phyloP scores from a whole-genome alignment of 2,797 vertebrate genomes.

The Coregonus ussuriensis region DNA sequence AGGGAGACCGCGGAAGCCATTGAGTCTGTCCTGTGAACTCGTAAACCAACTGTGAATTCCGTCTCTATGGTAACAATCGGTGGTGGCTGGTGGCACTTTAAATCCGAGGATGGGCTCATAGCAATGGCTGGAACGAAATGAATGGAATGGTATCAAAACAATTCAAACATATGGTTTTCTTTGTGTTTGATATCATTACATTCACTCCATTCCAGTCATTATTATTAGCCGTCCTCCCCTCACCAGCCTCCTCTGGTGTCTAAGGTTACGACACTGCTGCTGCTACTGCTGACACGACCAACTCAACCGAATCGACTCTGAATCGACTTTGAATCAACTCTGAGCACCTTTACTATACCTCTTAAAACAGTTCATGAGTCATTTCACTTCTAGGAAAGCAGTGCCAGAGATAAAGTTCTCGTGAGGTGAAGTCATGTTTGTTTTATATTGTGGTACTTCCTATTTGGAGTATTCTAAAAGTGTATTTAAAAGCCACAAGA shows the following conservation, averaged over 20 bases:
- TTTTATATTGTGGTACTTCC: conserved; percentile 10
- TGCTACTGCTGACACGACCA: conserved; percentile 17
- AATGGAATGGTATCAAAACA: too few species aligned
- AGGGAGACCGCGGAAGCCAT: conserved; percentile 62
- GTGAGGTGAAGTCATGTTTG: neutral
- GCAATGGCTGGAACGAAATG: too few species aligned
- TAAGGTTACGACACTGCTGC: conserved; percentile 41
- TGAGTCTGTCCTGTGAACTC: conserved; percentile 75
- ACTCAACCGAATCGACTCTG: conserved; percentile 22
- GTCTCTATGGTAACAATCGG: neutral
- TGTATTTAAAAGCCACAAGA: conserved; percentile 5
- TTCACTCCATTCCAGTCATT: too few species aligned
- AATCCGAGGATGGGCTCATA: too few species aligned
- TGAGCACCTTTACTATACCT: neutral
- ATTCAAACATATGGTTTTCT: too few species aligned
- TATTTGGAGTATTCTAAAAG: neutral
- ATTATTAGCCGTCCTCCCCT: too few species aligned
- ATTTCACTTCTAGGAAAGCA: conserved; percentile 32
- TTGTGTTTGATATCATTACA: too few species aligned
- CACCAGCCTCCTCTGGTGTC: conserved; percentile 5
- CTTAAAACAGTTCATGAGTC: conserved; percentile 33
- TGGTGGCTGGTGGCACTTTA: too few species aligned
- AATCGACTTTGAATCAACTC: too few species aligned
- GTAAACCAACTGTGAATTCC: conserved; percentile 10
- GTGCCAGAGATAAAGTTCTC: conserved; percentile 29